phyloP scores from a whole-genome alignment of 2,113 vertebrate species.

The Isurus oxyrinchus region DNA sequence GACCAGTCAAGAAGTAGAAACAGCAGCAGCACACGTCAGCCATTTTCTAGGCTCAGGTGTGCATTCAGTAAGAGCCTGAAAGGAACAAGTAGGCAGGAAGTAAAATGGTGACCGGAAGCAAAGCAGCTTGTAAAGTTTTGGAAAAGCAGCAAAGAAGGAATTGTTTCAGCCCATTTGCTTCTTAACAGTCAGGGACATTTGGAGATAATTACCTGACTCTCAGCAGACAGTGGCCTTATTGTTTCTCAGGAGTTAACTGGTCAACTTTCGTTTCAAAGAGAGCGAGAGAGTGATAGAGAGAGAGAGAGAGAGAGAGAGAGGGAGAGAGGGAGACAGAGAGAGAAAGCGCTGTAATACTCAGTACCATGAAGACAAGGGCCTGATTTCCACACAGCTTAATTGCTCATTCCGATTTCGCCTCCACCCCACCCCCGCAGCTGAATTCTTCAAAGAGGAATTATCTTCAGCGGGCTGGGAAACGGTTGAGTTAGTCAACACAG shows the following conservation, averaged over 20 bases:
- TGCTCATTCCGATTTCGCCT: not conserved
- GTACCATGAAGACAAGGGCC: not conserved
- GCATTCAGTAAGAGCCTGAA: not conserved
- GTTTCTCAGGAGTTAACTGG: too few relatives aligned
- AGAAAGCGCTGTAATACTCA: not conserved
- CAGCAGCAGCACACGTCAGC: not conserved
- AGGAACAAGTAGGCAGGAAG: not conserved
- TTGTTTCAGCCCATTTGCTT: not conserved
- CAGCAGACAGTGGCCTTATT: too few relatives aligned
- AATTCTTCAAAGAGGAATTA: not conserved
- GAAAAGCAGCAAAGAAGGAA: not conserved
- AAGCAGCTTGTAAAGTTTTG: too few relatives aligned
- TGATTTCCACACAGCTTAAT: not conserved
- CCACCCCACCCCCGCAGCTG: not conserved
- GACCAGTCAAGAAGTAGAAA: not conserved
- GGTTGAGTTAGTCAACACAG: not conserved
- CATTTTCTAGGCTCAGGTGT: not conserved
- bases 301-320: too few relatives aligned
- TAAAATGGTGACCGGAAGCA: not conserved
- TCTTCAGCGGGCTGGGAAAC: not conserved
- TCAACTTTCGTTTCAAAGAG: too few relatives aligned
- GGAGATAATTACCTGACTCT: not conserved
- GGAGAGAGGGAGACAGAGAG: too few relatives aligned
- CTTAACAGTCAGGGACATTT: not conserved
- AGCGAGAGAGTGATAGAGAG: not conserved